Percentiles rank a stretch among this genome's conserved stretches.
Evolutionary conservation across 1,140 invertebrate species (phyloP).

Genomic region (Liolophura sinensis): DNA sequence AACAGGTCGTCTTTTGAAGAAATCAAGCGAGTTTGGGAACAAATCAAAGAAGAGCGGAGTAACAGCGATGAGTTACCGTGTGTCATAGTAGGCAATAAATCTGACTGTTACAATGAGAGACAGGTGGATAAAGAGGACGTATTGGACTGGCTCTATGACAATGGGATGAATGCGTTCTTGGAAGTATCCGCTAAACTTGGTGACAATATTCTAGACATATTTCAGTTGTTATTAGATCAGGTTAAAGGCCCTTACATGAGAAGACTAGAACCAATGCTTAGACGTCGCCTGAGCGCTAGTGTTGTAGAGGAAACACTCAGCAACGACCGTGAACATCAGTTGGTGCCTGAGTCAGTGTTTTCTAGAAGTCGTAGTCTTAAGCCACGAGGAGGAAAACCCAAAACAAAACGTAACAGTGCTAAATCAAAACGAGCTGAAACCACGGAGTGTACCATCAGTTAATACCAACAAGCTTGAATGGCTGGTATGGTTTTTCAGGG

Average conservation of each 20-base stretch:
- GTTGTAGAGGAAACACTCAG: not conserved
- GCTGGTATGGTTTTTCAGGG: too few relatives aligned
- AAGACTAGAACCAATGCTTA: not conserved
- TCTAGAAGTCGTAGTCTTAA: conserved; percentile 46
- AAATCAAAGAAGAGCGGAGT: conserved; percentile 75
- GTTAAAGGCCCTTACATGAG: conserved; percentile 24
- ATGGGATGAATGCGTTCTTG: conserved; percentile 1
- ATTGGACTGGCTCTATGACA: conserved; percentile 15
- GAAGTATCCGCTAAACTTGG: conserved; percentile 18
- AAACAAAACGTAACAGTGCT: conserved; percentile 24
- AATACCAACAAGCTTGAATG: too few relatives aligned
- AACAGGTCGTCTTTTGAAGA: conserved; percentile 72
- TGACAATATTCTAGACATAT: conserved; percentile 9
- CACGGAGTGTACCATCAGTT: too few relatives aligned
- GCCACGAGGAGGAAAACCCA: conserved; percentile 43
- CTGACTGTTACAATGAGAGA: conserved; percentile 62
- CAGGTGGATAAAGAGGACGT: conserved; percentile 11
- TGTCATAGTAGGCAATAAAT: conserved; percentile 80
- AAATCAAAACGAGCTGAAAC: too few relatives aligned
- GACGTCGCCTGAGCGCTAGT: not conserved
- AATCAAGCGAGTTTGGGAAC: conserved; percentile 78
- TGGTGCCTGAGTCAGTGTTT: conserved; percentile 12
- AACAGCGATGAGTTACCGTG: conserved; percentile 81
- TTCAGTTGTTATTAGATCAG: conserved; percentile 14
- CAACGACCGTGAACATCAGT: too few relatives aligned